Evolutionary conservation across 2,888 invertebrate genomes (phyloP).

Genomic region (Mechanitis mazaeus): DNA sequence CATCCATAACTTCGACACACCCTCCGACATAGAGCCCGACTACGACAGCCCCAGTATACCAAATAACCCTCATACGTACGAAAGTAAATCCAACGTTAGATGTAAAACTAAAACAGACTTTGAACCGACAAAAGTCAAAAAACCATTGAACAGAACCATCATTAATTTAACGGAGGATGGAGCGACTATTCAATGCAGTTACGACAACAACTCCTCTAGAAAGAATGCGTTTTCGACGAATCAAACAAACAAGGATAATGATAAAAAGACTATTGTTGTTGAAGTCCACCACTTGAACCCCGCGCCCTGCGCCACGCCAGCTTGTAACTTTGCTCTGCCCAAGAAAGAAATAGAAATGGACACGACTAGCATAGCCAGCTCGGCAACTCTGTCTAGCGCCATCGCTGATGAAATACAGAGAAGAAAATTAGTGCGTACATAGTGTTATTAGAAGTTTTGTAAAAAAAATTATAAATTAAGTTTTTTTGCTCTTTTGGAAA

Average conservation of each 20-base stretch:
- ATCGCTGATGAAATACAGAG: slow-evolving; percentile 70
- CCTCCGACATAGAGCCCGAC: slow-evolving; percentile 70
- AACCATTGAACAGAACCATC: slow-evolving; percentile 81
- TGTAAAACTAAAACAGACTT: slow-evolving; percentile 54
- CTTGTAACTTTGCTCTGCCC: slow-evolving; percentile 53
- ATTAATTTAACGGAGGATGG: slow-evolving; percentile 84
- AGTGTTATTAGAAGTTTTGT: background rate
- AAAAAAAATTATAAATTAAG: too few relatives aligned
- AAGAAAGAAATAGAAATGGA: slow-evolving; percentile 51
- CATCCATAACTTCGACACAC: slow-evolving; percentile 69
- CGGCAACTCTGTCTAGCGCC: slow-evolving; percentile 67
- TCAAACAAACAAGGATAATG: slow-evolving; percentile 49
- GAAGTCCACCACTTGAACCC: slow-evolving; percentile 80
- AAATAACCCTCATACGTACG: slow-evolving; percentile 66
- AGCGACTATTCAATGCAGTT: slow-evolving; percentile 82
- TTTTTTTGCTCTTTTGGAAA: too few relatives aligned
- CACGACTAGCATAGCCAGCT: slow-evolving; percentile 56
- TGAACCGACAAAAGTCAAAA: slow-evolving; percentile 39
- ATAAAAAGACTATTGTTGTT: slow-evolving; percentile 82
- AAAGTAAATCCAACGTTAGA: slow-evolving; percentile 56
- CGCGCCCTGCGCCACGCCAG: slow-evolving; percentile 50
- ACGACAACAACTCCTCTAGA: slow-evolving; percentile 65
- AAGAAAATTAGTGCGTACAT: slow-evolving; percentile 55
- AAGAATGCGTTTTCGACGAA: slow-evolving; percentile 58
- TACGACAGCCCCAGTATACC: slow-evolving; percentile 70